These are phyloP conservation scores for Crioceris asparagi DNA, from an alignment of 2,888 invertebrate species.

Conservation along the genomic window DNA sequence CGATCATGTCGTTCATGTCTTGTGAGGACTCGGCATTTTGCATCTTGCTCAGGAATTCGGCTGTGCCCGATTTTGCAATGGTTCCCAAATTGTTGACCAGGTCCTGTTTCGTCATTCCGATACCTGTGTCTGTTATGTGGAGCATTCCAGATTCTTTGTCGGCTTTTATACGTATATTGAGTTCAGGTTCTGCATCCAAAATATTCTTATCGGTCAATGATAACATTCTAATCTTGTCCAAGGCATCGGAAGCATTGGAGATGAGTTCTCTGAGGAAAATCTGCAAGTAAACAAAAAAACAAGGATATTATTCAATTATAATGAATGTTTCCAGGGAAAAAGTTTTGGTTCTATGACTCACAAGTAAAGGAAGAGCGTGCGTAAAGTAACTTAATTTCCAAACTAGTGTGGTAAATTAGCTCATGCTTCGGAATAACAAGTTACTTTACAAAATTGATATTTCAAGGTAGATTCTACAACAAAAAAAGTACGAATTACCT, in stretches of 20 bases:
- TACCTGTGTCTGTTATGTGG: conserved; percentile 92
- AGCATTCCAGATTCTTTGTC: conserved; percentile 86
- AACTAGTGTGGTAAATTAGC: too few species aligned
- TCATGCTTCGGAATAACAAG: too few species aligned
- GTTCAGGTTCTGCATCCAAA: conserved; percentile 67
- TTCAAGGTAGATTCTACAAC: too few species aligned
- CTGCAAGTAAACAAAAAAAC: conserved; percentile 36
- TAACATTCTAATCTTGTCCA: conserved; percentile 93
- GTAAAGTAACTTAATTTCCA: too few species aligned
- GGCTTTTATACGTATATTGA: conserved; percentile 83
- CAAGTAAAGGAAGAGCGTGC: too few species aligned
- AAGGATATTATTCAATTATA: not conserved
- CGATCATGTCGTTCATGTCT: conserved; percentile 95
- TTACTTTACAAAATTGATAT: too few species aligned
- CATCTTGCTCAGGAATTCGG: conserved; percentile 89
- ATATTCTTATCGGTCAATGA: conserved; percentile 79
- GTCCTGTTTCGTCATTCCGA: conserved; percentile 95
- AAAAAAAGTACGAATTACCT: conserved; percentile 48
- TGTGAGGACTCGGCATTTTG: conserved; percentile 55
- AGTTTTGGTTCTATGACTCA: too few species aligned
- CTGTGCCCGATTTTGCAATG: conserved; percentile 56
- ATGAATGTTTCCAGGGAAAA: too few species aligned
- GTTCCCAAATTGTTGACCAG: conserved; percentile 85
- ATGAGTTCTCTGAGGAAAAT: conserved; percentile 96
- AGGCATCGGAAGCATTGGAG: conserved; percentile 97